These are phyloP conservation scores for Eilema griseolum DNA, from an alignment of 2,888 invertebrate species.

Conservation along the genomic window DNA sequence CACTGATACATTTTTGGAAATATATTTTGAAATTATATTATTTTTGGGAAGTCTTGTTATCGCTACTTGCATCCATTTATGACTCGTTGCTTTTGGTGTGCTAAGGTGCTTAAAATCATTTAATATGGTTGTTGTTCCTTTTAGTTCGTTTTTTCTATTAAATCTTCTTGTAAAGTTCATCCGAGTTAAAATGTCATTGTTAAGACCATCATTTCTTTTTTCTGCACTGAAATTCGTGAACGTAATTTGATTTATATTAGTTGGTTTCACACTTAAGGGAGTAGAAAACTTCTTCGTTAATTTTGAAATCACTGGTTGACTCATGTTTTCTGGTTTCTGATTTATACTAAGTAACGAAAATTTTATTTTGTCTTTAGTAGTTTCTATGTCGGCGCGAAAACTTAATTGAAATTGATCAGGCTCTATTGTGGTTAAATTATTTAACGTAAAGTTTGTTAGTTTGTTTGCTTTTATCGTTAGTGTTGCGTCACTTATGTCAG, in stretches of 20 bases:
- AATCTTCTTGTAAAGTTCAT: conserved; percentile 21
- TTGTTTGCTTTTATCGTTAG: background rate
- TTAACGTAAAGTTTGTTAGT: background rate
- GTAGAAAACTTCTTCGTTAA: background rate
- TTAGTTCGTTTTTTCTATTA: background rate
- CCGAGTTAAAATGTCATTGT: background rate
- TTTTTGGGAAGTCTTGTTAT: background rate
- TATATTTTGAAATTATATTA: background rate
- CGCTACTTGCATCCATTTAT: background rate
- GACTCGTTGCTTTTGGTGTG: background rate
- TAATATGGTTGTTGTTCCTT: background rate
- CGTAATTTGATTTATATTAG: background rate
- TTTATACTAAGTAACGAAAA: conserved; percentile 29
- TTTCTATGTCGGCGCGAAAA: conserved; percentile 34
- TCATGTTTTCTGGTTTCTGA: conserved; percentile 15
- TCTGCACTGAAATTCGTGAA: background rate
- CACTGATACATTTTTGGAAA: background rate
- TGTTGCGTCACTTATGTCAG: background rate
- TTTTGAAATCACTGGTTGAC: background rate
- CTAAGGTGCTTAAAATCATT: background rate
- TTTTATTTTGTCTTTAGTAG: conserved; percentile 31
- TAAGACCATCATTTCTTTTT: background rate
- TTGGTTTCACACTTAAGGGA: background rate
- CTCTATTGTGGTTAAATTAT: conserved; percentile 6
- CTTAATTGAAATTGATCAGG: conserved; percentile 32